Conservation (phyloP, 2,888 invertebrate genomes). For the Meandrusa payeni region DNA sequence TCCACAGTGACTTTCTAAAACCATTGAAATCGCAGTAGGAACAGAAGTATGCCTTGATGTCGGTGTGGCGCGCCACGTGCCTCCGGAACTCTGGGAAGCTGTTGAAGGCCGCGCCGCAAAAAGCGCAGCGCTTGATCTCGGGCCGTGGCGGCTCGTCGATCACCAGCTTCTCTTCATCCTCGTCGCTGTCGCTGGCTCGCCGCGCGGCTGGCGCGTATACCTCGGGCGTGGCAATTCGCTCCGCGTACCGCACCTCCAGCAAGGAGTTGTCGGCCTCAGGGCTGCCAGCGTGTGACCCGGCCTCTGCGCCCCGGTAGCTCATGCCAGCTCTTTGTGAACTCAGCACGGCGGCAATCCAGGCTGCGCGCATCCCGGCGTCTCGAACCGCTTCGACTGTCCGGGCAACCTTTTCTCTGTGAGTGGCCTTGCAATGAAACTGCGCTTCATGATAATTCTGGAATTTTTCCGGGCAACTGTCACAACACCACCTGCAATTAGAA, state of each 20-base stretch:
- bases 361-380: constrained; percentile 43
- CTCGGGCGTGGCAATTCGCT: constrained; percentile 48
- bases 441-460: constrained; percentile 66
- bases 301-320: constrained; percentile 1
- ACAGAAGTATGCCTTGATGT: constrained; percentile 65
- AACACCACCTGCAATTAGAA: constrained; percentile 58
- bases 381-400: constrained; percentile 51
- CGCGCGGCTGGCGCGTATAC: constrained; percentile 25
- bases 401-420: constrained; percentile 39
- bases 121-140: constrained; percentile 40
- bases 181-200: constrained; percentile 36
- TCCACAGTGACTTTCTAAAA: constrained; percentile 39
- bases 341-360: constrained; percentile 52
- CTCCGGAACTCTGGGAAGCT: constrained; percentile 41
- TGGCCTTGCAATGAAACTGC: constrained; percentile 59
- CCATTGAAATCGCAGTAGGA: constrained; percentile 53
- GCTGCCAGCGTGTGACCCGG: no score
- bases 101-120: constrained; percentile 44
- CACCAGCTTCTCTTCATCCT: constrained; percentile 49
- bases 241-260: constrained; percentile 59
- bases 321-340: constrained; percentile 45
- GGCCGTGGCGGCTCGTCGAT: constrained; percentile 43
- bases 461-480: constrained; percentile 49
- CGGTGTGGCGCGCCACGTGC: constrained; percentile 71
- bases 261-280: constrained; percentile 51